phyloP scores from a whole-genome alignment of 2,113 vertebrate species.

The Ramphastos sulfuratus region DNA sequence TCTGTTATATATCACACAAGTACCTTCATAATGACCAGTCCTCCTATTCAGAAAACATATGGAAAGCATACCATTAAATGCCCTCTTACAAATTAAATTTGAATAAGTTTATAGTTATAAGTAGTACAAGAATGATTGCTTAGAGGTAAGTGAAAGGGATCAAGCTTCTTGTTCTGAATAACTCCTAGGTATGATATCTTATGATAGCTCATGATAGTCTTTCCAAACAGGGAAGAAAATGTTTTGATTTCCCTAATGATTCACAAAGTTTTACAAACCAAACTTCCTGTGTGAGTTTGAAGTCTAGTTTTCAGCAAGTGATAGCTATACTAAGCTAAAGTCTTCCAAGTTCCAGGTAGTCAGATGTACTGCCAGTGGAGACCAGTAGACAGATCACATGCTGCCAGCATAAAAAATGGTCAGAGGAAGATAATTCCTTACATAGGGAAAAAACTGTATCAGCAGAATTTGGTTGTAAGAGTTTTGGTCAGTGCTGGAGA shows the following conservation, averaged over 20 bases:
- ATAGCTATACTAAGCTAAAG: neutral
- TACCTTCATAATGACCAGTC: neutral
- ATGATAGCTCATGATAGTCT: neutral
- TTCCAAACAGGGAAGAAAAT: neutral
- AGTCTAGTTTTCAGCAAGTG: neutral
- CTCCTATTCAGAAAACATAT: neutral
- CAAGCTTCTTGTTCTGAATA: neutral
- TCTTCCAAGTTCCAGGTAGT: neutral
- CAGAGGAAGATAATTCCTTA: neutral
- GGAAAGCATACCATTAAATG: neutral
- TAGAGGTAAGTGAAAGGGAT: neutral
- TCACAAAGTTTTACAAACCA: neutral
- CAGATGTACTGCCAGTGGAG: neutral
- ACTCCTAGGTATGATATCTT: neutral
- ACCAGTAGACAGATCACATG: neutral
- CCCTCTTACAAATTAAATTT: neutral
- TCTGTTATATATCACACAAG: neutral
- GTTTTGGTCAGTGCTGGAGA: neutral
- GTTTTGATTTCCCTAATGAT: neutral
- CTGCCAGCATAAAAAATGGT: neutral
- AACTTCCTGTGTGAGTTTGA: neutral
- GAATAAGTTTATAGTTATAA: neutral
- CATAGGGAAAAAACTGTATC: neutral
- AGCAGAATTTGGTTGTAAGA: neutral
- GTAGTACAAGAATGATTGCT: neutral